A percentile compares a stretch with the other conserved stretches of the same genome.
Evolutionary conservation across 2,888 invertebrate genomes (phyloP).

Genomic region (Harpagoxenus sublaevis): DNA sequence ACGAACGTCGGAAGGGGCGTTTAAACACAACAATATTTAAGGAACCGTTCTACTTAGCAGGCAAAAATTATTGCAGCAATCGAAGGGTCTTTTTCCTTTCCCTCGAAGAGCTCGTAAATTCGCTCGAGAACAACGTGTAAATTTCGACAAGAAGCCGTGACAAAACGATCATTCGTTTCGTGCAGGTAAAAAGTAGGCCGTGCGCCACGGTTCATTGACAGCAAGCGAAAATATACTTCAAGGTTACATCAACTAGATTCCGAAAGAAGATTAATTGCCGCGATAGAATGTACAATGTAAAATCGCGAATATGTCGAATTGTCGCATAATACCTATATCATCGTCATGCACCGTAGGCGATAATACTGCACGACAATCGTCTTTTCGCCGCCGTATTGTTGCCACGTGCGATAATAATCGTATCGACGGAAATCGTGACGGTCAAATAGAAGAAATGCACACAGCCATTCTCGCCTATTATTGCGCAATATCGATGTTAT

Average conservation of each 20-base stretch:
- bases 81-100: neutral
- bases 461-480: neutral
- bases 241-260: constrained; percentile 17
- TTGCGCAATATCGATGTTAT: constrained; percentile 39
- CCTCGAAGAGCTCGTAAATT: neutral
- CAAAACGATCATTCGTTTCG: constrained; percentile 41
- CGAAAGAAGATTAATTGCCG: neutral
- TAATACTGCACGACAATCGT: neutral
- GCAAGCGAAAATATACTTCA: constrained; percentile 59
- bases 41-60: neutral
- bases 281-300: neutral
- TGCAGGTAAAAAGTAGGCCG: constrained; percentile 62
- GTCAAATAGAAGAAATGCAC: constrained; percentile 20
- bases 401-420: neutral
- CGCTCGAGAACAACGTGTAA: neutral
- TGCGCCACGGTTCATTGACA: constrained; percentile 54
- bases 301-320: neutral
- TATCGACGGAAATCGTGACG: neutral
- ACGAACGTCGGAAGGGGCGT: neutral
- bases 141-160: neutral
- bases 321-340: neutral
- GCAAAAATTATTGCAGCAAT: neutral
- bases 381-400: neutral
- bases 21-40: neutral
- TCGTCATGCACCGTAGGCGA: neutral